Evolutionary conservation across 1,140 invertebrate genomes (phyloP), one percentile per base, ranked within the genome.

Genomic region (Drosophila kurseongensis): DNA sequence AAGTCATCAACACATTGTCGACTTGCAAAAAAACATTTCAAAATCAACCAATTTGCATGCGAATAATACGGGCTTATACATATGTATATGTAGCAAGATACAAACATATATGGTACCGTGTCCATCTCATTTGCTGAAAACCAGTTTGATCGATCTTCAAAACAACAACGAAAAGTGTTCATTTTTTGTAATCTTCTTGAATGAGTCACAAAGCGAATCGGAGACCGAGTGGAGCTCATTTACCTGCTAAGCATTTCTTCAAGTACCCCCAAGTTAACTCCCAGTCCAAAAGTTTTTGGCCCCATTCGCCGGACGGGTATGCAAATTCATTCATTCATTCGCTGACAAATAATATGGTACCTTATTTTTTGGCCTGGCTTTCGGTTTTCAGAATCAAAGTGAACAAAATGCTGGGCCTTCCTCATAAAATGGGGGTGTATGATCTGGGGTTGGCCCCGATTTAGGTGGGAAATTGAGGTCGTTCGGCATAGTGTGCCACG

Each of bases 41-140:
- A 86, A 86, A 86, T 86, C 54, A 77, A 80, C 84, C 83, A 75
- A 88, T 88, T 88, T 88, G 76, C 83, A 89, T 88, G 80, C 73
- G 47, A 67, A 72, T 58, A 58, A 72, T 72, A 71, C 68, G 68
- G 52, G 66, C 18, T 68, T 71, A 71, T 71, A 68, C 38, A 56
- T 52, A 23, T 41, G 18, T 41, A 14, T 8, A 40, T 10, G 50
- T 45, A 68, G 52, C 23, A 41, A 29, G 41, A 23, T 8, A 40
- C 5, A 60, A 32, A 36, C 45, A 35, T 71, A 68, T 58, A 27
- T 58, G 1, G 23, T 36, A 40, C 44, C 65, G 36, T 71, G 73
- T 76, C 73, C 61, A 67, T 67, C 61, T 66, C 48, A 67, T 47
- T 65, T 54, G 54, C 72, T 67, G 47, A 51, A 88, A 88, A 88